A percentile compares a stretch with the other conserved stretches of the same genome.
Evolutionary conservation across 1,140 invertebrate species (phyloP).

Genomic region (Bombus sylvicola): DNA sequence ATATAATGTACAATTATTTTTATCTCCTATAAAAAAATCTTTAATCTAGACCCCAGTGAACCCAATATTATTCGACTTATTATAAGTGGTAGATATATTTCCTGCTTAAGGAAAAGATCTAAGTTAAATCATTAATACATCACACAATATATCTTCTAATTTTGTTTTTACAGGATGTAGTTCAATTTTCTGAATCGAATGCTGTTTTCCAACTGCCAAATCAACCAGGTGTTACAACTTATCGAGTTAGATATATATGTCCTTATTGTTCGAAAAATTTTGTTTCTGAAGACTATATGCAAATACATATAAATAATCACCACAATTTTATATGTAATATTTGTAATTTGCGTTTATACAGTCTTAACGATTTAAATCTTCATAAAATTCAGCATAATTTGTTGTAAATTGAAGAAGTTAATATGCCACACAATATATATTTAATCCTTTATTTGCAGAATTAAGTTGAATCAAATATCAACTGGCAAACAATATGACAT

Average conservation of each 20-base stretch:
- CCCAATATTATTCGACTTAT: background rate
- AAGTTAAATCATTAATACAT: background rate
- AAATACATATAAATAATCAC: background rate
- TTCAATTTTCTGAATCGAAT: background rate
- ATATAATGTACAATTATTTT: background rate
- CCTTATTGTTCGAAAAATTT: constrained; percentile 14
- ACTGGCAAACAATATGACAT: background rate
- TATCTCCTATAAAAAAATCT: background rate
- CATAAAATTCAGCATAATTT: constrained; percentile 14
- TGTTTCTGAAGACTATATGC: background rate
- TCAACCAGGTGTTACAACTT: background rate
- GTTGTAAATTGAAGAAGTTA: too few relatives aligned
- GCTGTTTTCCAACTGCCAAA: background rate
- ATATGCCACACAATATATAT: too few relatives aligned
- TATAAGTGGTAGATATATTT: background rate
- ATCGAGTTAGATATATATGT: constrained; percentile 1
- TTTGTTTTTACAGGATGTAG: constrained; percentile 1
- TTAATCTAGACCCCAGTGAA: background rate
- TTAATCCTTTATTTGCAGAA: constrained; percentile 15
- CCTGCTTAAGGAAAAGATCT: background rate
- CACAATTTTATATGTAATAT: constrained; percentile 40
- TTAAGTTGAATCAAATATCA: background rate
- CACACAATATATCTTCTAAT: background rate
- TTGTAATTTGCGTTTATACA: constrained; percentile 18
- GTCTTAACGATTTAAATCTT: background rate